Evolutionary conservation across 2,888 invertebrate species (phyloP).

Genomic region (Drosophila niveifrons): DNA sequence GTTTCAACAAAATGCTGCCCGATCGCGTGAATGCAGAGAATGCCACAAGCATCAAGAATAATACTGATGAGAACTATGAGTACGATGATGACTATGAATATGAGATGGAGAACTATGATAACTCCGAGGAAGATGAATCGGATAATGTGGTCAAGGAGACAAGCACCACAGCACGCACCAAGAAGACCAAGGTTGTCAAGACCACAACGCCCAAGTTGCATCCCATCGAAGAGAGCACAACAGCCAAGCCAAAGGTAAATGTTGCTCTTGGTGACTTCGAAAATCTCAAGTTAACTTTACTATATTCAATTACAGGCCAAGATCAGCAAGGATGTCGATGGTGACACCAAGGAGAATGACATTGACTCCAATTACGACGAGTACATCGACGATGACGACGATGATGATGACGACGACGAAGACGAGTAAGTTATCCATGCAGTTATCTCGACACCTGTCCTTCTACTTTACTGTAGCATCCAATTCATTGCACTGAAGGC

Average conservation of each 20-base stretch:
- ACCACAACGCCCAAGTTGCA: constrained; percentile 54
- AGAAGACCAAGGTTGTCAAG: constrained; percentile 62
- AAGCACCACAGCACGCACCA: constrained; percentile 48
- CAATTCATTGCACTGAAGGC: not conserved
- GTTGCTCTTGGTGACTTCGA: not conserved
- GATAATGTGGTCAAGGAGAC: constrained; percentile 64
- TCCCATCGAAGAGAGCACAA: constrained; percentile 54
- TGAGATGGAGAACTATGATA: constrained; percentile 74
- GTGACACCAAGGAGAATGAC: constrained; percentile 63
- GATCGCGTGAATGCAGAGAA: constrained; percentile 63
- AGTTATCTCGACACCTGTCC: not conserved
- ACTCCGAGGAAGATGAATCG: constrained; percentile 32
- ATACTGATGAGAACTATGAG: constrained; percentile 65
- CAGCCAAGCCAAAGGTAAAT: constrained; percentile 54
- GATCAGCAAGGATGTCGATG: constrained; percentile 34
- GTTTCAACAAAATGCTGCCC: constrained; percentile 83
- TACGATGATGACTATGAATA: constrained; percentile 81
- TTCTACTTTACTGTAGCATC: not conserved
- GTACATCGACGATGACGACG: constrained; percentile 64
- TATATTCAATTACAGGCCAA: constrained; percentile 50
- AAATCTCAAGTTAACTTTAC: not conserved
- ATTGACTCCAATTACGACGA: constrained; percentile 71
- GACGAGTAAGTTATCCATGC: constrained; percentile 55
- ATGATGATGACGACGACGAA: constrained; percentile 63
- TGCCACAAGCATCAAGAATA: constrained; percentile 57